Evolutionary conservation across 2,797 vertebrate genomes (phyloP), one percentile per base, ranked within the genome.

Genomic region (Poecilia wingei): DNA sequence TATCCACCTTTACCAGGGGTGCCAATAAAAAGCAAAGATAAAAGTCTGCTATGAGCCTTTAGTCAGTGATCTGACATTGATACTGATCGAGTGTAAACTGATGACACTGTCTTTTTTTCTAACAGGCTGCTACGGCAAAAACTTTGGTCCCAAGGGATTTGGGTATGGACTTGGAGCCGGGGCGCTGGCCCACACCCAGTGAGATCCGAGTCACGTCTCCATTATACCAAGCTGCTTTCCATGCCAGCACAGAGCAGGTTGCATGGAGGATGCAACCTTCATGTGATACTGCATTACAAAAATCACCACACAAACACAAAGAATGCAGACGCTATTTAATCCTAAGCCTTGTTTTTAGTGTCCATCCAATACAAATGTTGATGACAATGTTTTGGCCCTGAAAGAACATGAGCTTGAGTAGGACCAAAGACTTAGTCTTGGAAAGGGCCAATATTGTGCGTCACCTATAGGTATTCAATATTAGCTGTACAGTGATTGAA

Each of bases 101-200:
- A 75, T 61, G 25, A 75, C 25, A 28, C 14, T 22, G 1, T 47
- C 45, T 47, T 57, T 84, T 7, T 83, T 75, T 82, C 80, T 51
- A 71, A 47, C 90, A 99, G 98, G 93, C 61, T 99, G 98, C 86
- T 99, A 99, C 0, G 97, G 96, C 1, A 99, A 98, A 95, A 96
- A 96, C 89, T 99, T 99, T 80, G 98, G 98, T 68, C 98, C 98
- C 47, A 99, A 99, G 78, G 98, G 98, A 79, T 98, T 97, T 87
- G 98, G 98, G 12, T 99, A 96, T 0, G 98, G 98, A 49, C 94
- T 96, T 59, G 98, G 98, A 47, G 98, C 98, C 0, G 98, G 98
- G 0, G 97, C 98, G 18, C 95, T 99, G 0, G 93, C 97, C 36
- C 96, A 98, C 0, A 97, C 97, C 51, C 96, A 98, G 82, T 94